These are phyloP conservation scores for Drosophila malerkotliana DNA, from an alignment of 1,140 invertebrate species.

Conservation along the genomic window DNA sequence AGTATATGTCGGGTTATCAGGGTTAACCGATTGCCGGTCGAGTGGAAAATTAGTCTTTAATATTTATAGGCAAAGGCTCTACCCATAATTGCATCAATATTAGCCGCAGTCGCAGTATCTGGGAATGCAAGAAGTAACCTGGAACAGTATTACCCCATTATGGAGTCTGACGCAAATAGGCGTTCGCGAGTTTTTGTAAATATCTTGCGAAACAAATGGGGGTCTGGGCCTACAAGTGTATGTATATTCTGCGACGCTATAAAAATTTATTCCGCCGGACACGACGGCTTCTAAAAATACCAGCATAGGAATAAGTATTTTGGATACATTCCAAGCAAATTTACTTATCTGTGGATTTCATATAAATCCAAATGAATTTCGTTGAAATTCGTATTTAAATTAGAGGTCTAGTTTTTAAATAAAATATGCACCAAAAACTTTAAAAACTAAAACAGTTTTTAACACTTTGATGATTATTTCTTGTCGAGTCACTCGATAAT, in stretches of 20 bases:
- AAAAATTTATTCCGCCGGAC: constrained; percentile 48
- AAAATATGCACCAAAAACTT: constrained; percentile 1
- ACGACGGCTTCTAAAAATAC: constrained; percentile 46
- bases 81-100: constrained; percentile 1
- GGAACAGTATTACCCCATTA: neutral
- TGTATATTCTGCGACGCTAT: constrained; percentile 44
- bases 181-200: neutral
- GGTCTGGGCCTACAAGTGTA: constrained; percentile 9
- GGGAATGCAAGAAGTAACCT: neutral
- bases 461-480: constrained; percentile 1
- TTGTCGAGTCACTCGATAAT: constrained; percentile 25
- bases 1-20: neutral
- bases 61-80: constrained; percentile 40
- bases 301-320: constrained; percentile 44
- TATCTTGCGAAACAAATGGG: constrained; percentile 23
- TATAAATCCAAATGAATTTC: constrained; percentile 20
- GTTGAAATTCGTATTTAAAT: neutral
- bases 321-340: constrained; percentile 65
- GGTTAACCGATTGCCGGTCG: neutral
- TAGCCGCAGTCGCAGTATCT: neutral
- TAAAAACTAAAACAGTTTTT: neutral
- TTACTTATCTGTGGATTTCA: constrained; percentile 55
- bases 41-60: constrained; percentile 48
- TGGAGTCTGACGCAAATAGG: constrained; percentile 31
- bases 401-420: no score